Conservation (phyloP, 2,797 vertebrate species). For the Siniperca undulata region DNA sequence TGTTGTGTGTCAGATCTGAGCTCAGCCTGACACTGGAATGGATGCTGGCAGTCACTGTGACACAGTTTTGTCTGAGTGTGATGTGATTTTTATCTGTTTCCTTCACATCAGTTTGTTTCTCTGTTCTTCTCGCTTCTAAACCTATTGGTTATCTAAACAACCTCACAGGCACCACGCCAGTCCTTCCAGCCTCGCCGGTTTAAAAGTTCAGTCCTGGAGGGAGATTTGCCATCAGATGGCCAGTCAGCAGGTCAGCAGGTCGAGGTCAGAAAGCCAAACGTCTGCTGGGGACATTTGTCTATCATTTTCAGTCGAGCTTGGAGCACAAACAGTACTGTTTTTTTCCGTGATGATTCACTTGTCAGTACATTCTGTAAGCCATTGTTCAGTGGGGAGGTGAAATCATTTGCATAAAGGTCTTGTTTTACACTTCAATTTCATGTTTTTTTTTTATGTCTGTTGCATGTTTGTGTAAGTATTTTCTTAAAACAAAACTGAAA, state of each 20-base stretch:
- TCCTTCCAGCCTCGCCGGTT: constrained; percentile 3
- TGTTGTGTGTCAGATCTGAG: not conserved
- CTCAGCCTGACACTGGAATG: not conserved
- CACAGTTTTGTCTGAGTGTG: constrained; percentile 3
- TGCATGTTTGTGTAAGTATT: not conserved
- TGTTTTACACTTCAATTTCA: not conserved
- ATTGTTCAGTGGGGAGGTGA: not conserved
- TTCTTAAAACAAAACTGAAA: not conserved
- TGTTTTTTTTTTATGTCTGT: not conserved
- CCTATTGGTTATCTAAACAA: not conserved
- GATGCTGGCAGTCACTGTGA: constrained; percentile 1
- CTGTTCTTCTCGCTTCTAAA: not conserved
- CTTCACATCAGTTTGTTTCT: constrained; percentile 6
- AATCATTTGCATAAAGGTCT: not conserved
- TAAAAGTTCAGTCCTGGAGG: constrained; percentile 37
- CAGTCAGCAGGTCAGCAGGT: constrained; percentile 45
- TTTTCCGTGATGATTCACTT: constrained; percentile 13
- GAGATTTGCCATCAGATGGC: constrained; percentile 30
- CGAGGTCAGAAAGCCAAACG: constrained; percentile 53
- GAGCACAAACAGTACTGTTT: constrained; percentile 18
- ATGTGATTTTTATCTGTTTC: constrained; percentile 15
- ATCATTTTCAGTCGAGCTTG: constrained; percentile 7
- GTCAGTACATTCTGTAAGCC: not conserved
- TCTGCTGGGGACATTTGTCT: constrained; percentile 38
- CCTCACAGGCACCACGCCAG: not conserved